Conservation (phyloP, 2,113 vertebrate species). For the Percopsis transmontana region DNA sequence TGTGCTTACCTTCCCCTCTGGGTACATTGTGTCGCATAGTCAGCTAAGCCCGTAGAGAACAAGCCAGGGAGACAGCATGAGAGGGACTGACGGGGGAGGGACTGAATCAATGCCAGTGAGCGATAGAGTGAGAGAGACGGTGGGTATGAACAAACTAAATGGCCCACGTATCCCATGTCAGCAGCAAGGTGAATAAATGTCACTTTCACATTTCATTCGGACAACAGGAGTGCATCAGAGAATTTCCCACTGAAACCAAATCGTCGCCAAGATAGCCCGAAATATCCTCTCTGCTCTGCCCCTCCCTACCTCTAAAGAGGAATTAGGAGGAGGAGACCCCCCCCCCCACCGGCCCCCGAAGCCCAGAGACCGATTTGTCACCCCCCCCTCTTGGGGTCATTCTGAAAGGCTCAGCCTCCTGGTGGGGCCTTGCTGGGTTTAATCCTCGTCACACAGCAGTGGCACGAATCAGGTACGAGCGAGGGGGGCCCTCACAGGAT, state of each 20-base stretch:
- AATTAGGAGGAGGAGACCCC: constrained; percentile 9
- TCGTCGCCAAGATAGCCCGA: background rate
- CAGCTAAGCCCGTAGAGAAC: constrained; percentile 20
- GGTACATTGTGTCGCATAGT: constrained; percentile 57
- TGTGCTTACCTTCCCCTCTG: constrained; percentile 61
- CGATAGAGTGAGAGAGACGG: background rate
- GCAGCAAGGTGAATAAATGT: background rate
- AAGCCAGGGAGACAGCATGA: background rate
- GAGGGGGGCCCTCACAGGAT: background rate
- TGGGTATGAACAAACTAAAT: background rate
- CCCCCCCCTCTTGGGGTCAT: constrained; percentile 5
- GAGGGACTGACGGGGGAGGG: background rate
- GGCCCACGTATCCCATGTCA: background rate
- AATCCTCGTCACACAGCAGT: constrained; percentile 38
- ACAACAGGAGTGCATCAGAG: no score
- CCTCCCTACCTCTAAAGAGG: background rate
- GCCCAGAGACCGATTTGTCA: constrained; percentile 22
- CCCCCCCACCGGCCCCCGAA: no score
- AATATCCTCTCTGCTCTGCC: background rate
- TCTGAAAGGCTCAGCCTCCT: background rate
- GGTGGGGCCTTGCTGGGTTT: constrained; percentile 10
- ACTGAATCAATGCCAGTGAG: constrained; percentile 4
- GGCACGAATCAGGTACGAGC: constrained; percentile 10
- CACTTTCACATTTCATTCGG: background rate
- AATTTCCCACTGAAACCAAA: background rate